Percentiles rank a stretch among this genome's conserved stretches.
Conservation (phyloP, 2,888 invertebrate species). For the Halictus ligatus region DNA sequence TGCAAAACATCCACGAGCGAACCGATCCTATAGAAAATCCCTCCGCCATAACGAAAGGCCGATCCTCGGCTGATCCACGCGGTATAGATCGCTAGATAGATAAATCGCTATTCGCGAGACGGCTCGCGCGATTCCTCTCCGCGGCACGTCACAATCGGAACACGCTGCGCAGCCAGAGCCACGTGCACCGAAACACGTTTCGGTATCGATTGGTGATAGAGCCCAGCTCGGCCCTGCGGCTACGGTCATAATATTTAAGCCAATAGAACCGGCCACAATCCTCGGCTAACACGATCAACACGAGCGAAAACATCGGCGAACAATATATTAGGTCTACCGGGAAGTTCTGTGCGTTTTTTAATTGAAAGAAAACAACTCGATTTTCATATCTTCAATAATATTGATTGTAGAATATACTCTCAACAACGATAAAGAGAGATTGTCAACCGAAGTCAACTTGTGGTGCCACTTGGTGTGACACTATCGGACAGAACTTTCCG, state of each 20-base stretch:
- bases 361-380: too few species aligned
- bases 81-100: too few species aligned
- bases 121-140: background rate
- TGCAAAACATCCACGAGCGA: background rate
- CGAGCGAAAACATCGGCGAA: background rate
- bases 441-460: too few species aligned
- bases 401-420: too few species aligned
- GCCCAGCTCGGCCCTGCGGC: background rate
- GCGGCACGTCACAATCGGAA: background rate
- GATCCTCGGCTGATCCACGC: background rate
- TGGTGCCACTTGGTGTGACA: too few species aligned
- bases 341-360: too few species aligned
- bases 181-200: slow-evolving; percentile 48
- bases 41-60: background rate
- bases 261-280: slow-evolving; percentile 47
- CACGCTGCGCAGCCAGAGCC: slow-evolving; percentile 18
- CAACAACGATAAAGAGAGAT: too few species aligned
- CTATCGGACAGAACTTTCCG: too few species aligned
- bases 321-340: too few species aligned
- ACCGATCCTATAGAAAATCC: background rate
- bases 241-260: slow-evolving; percentile 54
- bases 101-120: background rate
- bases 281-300: slow-evolving; percentile 37
- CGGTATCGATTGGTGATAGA: slow-evolving; percentile 58
- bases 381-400: too few species aligned